phyloP scores from a whole-genome alignment of 2,888 invertebrate species.

The Lymantria dispar region DNA sequence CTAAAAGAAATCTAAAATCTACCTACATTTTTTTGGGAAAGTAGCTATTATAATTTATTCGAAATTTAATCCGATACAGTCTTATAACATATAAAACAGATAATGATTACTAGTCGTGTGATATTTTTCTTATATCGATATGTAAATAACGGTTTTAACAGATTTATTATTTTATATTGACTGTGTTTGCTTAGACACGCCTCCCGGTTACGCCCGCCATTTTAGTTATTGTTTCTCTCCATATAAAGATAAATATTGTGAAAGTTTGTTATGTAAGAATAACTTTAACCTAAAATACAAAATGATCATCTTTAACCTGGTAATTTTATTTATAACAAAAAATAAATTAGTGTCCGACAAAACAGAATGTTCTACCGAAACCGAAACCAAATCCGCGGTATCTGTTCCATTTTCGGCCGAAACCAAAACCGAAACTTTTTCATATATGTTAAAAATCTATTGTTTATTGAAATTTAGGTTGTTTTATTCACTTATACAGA shows the following conservation, averaged over 20 bases:
- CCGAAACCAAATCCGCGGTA: no score
- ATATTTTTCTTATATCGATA: conserved; percentile 6
- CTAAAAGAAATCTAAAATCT: conserved; percentile 4
- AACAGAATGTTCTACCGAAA: no score
- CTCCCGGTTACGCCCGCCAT: neutral
- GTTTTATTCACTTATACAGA: no score
- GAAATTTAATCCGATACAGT: conserved; percentile 10
- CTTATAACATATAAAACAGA: conserved; percentile 11
- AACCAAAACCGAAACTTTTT: no score
- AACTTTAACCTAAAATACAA: no score
- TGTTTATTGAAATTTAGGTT: no score
- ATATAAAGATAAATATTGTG: neutral
- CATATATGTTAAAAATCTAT: no score
- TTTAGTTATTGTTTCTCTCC: neutral
- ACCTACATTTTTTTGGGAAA: conserved; percentile 24
- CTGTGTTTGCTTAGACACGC: neutral
- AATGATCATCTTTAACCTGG: no score
- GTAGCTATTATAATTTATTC: conserved; percentile 15
- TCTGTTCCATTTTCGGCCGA: no score
- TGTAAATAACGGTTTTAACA: conserved; percentile 11
- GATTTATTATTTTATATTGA: neutral
- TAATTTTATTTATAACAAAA: no score
- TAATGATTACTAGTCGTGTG: conserved; percentile 6
- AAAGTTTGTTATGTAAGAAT: neutral
- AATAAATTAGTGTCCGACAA: no score